A percentile compares a stretch with the other conserved stretches of the same genome.
phyloP scores from a whole-genome alignment of 1,140 invertebrate species.

The Hylaeus volcanicus region DNA sequence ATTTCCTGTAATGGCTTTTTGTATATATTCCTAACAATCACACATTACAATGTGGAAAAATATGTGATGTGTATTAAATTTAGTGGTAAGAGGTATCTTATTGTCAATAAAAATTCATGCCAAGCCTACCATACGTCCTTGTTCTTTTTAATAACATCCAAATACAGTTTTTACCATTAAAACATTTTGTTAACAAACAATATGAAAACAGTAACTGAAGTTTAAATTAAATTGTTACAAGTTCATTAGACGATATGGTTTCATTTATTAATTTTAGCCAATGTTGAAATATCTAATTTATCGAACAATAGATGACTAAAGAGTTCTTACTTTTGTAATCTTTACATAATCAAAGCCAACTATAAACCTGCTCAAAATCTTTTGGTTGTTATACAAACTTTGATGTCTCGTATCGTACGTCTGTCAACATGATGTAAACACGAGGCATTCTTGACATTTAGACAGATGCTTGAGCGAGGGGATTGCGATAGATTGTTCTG shows the following conservation, averaged over 20 bases:
- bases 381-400: not conserved
- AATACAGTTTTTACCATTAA: too few species aligned
- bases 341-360: not conserved
- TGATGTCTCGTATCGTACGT: not conserved
- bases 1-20: constrained; percentile 77
- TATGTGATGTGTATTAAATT: constrained; percentile 78
- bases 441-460: not conserved
- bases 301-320: too few species aligned
- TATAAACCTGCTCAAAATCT: not conserved
- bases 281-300: too few species aligned
- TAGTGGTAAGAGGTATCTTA: constrained; percentile 74
- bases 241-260: too few species aligned
- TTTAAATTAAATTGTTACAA: too few species aligned
- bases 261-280: too few species aligned
- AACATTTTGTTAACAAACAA: too few species aligned
- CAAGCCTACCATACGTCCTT: not conserved
- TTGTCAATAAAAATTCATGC: constrained; percentile 74
- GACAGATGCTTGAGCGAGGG: not conserved
- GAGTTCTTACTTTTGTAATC: too few species aligned
- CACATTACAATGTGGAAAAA: constrained; percentile 73
- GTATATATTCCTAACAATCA: constrained; percentile 77
- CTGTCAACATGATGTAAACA: not conserved
- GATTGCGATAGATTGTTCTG: not conserved
- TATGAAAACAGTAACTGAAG: too few species aligned
- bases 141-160: not conserved